These are phyloP conservation scores for Noctua fimbriata DNA, from an alignment of 2,888 invertebrate species.

Conservation along the genomic window DNA sequence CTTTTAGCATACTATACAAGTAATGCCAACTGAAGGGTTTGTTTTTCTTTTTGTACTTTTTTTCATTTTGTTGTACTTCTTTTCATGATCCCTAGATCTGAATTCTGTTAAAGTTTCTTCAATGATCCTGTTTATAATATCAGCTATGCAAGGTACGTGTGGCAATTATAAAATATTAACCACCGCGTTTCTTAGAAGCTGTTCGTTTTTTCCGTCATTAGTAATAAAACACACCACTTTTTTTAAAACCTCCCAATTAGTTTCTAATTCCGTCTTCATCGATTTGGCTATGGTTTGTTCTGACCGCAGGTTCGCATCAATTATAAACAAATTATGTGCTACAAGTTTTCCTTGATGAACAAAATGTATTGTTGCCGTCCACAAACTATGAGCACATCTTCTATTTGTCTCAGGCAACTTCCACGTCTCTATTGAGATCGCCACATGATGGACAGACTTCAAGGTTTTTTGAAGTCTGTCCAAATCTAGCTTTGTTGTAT, in stretches of 20 bases:
- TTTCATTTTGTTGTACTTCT: not conserved
- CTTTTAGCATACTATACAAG: not conserved
- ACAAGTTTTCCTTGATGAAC: conserved; percentile 6
- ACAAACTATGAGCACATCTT: not conserved
- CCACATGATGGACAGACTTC: conserved; percentile 5
- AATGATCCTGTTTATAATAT: not conserved
- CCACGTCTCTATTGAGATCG: conserved; percentile 18
- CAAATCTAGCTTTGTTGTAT: conserved; percentile 8
- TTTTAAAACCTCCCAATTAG: not conserved
- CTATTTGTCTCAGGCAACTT: not conserved
- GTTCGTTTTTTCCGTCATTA: not conserved
- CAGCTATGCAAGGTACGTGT: conserved; percentile 3
- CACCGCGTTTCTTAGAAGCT: not conserved
- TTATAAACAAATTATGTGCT: conserved; percentile 7
- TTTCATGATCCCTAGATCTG: not conserved
- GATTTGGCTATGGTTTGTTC: not conserved
- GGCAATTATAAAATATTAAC: not conserved
- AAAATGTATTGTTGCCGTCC: conserved; percentile 24
- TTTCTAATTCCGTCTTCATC: not conserved
- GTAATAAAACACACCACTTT: conserved; percentile 19
- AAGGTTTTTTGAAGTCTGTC: not conserved
- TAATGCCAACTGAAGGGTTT: conserved; percentile 22
- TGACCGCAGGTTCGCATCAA: not conserved
- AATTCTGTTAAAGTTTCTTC: not conserved
- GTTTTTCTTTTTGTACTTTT: conserved; percentile 1